Evolutionary conservation across 2,888 invertebrate species (phyloP).

Genomic region (Drosophila leonis): DNA sequence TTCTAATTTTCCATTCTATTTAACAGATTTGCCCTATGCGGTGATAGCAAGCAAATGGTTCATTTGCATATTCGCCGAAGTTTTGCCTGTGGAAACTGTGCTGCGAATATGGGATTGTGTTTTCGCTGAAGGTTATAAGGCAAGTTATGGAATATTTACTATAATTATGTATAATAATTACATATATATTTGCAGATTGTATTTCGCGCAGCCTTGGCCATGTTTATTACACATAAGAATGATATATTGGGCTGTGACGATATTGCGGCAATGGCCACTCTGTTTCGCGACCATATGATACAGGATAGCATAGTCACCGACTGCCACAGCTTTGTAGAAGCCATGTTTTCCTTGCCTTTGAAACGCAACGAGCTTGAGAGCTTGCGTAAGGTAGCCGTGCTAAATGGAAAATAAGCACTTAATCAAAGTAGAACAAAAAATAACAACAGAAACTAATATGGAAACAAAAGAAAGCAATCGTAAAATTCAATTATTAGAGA

Average conservation of each 20-base stretch:
- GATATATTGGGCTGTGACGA: constrained; percentile 92
- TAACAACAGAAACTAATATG: constrained; percentile 38
- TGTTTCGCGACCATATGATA: constrained; percentile 92
- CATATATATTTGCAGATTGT: constrained; percentile 87
- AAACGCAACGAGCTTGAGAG: constrained; percentile 84
- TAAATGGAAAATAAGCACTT: constrained; percentile 60
- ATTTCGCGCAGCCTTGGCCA: constrained; percentile 94
- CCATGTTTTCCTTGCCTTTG: constrained; percentile 92
- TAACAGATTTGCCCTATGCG: constrained; percentile 92
- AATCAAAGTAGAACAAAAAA: constrained; percentile 34
- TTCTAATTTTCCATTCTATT: neutral
- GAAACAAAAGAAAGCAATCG: constrained; percentile 71
- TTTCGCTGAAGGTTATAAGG: constrained; percentile 96
- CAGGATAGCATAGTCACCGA: constrained; percentile 92
- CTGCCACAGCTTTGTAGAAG: constrained; percentile 96
- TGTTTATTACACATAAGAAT: constrained; percentile 91
- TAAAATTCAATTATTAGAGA: constrained; percentile 77
- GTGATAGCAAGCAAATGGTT: constrained; percentile 98
- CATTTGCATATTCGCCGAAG: constrained; percentile 96
- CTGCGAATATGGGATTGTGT: constrained; percentile 98
- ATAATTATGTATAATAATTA: neutral
- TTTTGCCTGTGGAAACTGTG: constrained; percentile 97
- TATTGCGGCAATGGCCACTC: constrained; percentile 92
- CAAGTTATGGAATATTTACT: constrained; percentile 16
- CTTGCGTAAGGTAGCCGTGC: constrained; percentile 82